Conservation (phyloP, 2,113 vertebrate species). For the Proterorhinus semilunaris region DNA sequence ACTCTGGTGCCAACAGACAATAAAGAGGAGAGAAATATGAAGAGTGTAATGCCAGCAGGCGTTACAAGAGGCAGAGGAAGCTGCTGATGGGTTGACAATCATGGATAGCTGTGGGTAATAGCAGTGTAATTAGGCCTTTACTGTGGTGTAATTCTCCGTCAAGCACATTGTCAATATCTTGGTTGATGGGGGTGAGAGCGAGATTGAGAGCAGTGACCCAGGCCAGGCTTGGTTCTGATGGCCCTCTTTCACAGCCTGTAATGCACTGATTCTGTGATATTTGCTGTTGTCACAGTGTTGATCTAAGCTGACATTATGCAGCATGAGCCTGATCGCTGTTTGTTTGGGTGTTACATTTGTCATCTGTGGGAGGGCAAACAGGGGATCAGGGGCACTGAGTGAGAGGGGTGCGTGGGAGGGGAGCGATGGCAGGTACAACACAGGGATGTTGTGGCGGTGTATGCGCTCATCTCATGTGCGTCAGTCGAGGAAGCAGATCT, state of each 20-base stretch:
- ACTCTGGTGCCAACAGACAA: slow-evolving; percentile 35
- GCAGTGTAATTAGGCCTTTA: slow-evolving; percentile 78
- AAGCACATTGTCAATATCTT: slow-evolving; percentile 78
- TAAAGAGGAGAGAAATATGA: slow-evolving; percentile 57
- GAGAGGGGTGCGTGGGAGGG: slow-evolving; percentile 41
- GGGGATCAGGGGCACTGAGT: slow-evolving; percentile 54
- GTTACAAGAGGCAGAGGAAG: slow-evolving; percentile 39
- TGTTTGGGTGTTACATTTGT: slow-evolving; percentile 74
- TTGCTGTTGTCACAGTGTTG: slow-evolving; percentile 71
- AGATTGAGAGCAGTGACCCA: slow-evolving; percentile 74
- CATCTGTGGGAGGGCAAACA: slow-evolving; percentile 67
- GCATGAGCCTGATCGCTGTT: slow-evolving; percentile 67
- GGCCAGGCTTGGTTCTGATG: slow-evolving; percentile 60
- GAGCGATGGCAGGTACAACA: slow-evolving; percentile 36
- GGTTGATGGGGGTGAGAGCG: slow-evolving; percentile 74
- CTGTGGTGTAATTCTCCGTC: slow-evolving; percentile 76
- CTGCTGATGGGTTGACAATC: slow-evolving; percentile 71
- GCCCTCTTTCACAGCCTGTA: slow-evolving; percentile 39
- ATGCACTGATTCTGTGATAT: slow-evolving; percentile 67
- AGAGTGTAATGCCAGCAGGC: slow-evolving; percentile 55
- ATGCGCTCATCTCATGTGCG: slow-evolving; percentile 66
- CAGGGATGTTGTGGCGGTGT: background rate
- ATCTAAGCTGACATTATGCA: slow-evolving; percentile 73
- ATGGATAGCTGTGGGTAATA: slow-evolving; percentile 74
- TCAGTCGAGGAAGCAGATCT: slow-evolving; percentile 78